Evolutionary conservation across 2,797 vertebrate genomes (phyloP).

Genomic region (Emydoidea blandingii): DNA sequence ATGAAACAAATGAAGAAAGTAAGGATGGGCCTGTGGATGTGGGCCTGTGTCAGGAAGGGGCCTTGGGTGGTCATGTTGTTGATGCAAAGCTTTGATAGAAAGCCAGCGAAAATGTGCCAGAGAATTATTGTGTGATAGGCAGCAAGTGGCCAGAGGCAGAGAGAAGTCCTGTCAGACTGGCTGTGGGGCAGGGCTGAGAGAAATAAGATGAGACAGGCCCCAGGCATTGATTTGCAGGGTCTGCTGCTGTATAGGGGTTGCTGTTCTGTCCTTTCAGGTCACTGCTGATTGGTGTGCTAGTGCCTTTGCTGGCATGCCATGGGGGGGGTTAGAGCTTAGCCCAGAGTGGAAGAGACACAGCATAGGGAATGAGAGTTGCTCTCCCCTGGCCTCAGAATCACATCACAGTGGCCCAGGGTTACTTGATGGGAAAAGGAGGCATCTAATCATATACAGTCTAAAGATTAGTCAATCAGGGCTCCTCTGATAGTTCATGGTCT

Average conservation of each 20-base stretch:
- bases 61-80: fast-evolving
- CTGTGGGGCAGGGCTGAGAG: neutral
- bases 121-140: neutral
- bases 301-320: neutral
- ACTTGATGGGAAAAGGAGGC: neutral
- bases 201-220: neutral
- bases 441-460: neutral
- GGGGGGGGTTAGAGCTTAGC: fast-evolving
- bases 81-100: neutral
- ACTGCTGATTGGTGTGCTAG: neutral
- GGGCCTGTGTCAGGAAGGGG: neutral
- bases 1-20: neutral
- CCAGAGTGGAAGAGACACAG: neutral
- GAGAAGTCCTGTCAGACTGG: neutral
- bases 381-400: neutral
- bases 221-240: neutral
- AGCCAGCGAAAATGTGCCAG: neutral
- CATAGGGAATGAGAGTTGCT: neutral
- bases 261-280: neutral
- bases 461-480: neutral
- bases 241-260: fast-evolving
- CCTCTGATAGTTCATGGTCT: neutral
- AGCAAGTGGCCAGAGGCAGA: neutral
- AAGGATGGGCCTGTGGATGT: neutral
- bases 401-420: neutral